Base-by-base conservation (phyloP, 53 echinoderm and acorn worm species). In the Glandiceps talaboti region DNA sequence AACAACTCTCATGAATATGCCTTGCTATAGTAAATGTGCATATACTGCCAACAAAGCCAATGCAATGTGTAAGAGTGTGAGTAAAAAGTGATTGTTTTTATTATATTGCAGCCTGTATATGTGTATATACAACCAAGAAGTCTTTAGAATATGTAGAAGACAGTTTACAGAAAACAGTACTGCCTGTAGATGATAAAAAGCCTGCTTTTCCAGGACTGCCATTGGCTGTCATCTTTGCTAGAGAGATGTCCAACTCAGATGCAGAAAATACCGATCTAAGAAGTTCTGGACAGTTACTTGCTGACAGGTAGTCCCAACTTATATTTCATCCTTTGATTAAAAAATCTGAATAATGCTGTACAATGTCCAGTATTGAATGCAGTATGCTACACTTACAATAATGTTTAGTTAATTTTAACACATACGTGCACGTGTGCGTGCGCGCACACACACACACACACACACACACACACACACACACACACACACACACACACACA, bases 31-130 rank as follows among this genome's bases (percentile, higher is more conserved):
- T n/a, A n/a, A n/a, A n/a, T n/a, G n/a, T n/a, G n/a, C n/a, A n/a
- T n/a, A n/a, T n/a, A n/a, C n/a, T n/a, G n/a, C n/a, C n/a, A n/a
- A n/a, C n/a, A n/a, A n/a, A n/a, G n/a, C n/a, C n/a, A n/a, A n/a
- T n/a, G n/a, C n/a, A n/a, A n/a, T n/a, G n/a, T n/a, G n/a, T n/a
- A n/a, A n/a, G n/a, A n/a, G n/a, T n/a, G n/a, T n/a, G n/a, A n/a
- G n/a, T n/a, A n/a, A n/a, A n/a, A n/a, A n/a, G n/a, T n/a, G n/a
- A n/a, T n/a, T n/a, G n/a, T n/a, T n/a, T n/a, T n/a, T n/a, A n/a
- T n/a, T n/a, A n/a, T n/a, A n/a, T n/a, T n/a, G 1, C 83, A 94
- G 96, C 88, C 32, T 90, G 85, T 81, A 92, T 95, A 75, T 95
- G 96, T 82, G 87, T 87, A 20, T 95, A 90, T 77, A 88, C 90